Base-by-base conservation (phyloP, 2,113 vertebrate genomes). In the Fregetta grallaria region DNA sequence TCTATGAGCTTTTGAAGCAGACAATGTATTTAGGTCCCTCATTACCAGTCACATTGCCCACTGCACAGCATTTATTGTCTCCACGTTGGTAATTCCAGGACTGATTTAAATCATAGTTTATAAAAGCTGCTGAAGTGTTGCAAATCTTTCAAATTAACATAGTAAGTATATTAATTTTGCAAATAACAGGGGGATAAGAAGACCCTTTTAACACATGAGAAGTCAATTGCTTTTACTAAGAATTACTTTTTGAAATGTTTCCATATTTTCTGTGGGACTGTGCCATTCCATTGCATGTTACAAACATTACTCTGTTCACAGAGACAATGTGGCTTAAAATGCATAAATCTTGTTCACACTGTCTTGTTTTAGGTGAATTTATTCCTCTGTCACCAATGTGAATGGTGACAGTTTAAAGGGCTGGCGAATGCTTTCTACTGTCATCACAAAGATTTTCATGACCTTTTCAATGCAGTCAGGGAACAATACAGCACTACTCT, bases 121-220 rank as follows among this genome's bases (percentile, higher is more conserved):
- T 94, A 95, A 95, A 94, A 96, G 53, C 85, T 88, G 74, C 78
- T 90, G 93, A 94, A 88, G 85, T 92, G 88, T 93, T 96, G 20
- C 72, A 93, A 96, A 94, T 96, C 63, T 95, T 71, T 96, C 78
- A 96, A 92, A 96, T 96, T 94, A 96, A 88, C 90, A 90, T 82
- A 62, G 55, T 70, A 86, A 95, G 71, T 76, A 61, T 79, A 96
- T 96, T 92, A 94, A 96, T 96, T 96, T 96, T 83, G 58, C 78
- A 96, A 93, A 94, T 96, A 95, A 68, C 50, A 76, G 42, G n/a
- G 55, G 67, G 13, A 88, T 44, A 90, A n/a, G 71, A 82, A 90
- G 77, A 87, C 95, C 53, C 45, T 95, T 92, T 94, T 92, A 87
- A 49, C 92, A 87, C 70, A 87, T 91, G 56, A 92, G 83, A 94